These are phyloP conservation scores for Microcebus lehilahytsara DNA, from an alignment of 2,113 vertebrate species.

Conservation along the genomic window DNA sequence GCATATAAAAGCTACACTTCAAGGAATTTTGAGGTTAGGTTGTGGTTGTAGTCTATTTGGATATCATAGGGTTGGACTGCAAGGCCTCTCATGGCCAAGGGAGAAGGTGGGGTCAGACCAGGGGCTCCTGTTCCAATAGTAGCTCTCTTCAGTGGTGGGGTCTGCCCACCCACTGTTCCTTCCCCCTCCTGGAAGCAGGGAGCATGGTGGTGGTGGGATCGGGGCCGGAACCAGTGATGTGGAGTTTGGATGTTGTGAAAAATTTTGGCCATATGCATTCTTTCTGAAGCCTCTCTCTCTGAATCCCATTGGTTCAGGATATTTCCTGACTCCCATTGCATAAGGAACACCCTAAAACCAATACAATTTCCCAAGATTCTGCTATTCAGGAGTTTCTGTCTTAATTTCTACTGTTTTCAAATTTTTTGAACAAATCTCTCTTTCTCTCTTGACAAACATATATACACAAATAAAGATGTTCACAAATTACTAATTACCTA, in stretches of 20 bases:
- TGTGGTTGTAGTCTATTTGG: neutral
- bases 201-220: neutral
- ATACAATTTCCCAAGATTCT: neutral
- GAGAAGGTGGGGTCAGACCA: neutral
- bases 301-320: neutral
- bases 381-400: neutral
- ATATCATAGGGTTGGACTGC: neutral
- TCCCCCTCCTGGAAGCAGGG: neutral
- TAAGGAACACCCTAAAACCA: neutral
- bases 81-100: neutral
- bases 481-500: neutral
- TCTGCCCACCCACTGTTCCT: neutral
- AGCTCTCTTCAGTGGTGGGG: neutral
- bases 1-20: neutral
- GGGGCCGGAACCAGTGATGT: neutral
- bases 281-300: neutral
- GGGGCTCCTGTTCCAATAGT: neutral
- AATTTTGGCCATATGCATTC: neutral
- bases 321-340: neutral
- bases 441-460: neutral
- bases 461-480: neutral
- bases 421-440: neutral
- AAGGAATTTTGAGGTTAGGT: neutral
- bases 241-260: neutral
- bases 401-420: conserved; percentile 10